Evolutionary conservation across 2,797 vertebrate genomes (phyloP), one percentile per base, ranked within the genome.

Genomic region (Falco cherrug): DNA sequence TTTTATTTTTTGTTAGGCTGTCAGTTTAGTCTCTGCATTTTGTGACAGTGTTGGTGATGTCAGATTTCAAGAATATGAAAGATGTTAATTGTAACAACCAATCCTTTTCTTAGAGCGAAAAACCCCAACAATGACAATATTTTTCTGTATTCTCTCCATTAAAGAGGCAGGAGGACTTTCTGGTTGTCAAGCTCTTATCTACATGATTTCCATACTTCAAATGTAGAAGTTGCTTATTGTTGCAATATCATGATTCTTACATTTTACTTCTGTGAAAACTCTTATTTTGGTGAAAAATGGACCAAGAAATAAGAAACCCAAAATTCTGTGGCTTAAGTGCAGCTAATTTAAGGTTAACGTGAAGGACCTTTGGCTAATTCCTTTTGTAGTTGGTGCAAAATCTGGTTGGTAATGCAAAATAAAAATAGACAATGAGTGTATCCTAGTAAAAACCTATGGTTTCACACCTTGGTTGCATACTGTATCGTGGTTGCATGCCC

Each of bases 101-200:
- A 6, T 22, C 4, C 0, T 5, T 41, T 54, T 31, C 14, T 21
- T 39, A 39, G 37, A 10, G 37, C 10, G 37, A 16, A 13, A 22
- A 9, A 12, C 21, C 28, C 37, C 37, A 45, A 2, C 1, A 1
- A 25, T 53, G 4, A 1, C 77, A 10, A 37, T 37, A 37, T 37
- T 85, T 48, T 80, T 64, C 35, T 77, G 2, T 45, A 15, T 74
- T 48, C 15, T 78, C 1, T 45, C 22, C 48, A 14, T 9, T 68
- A 35, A 82, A 67, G 29, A 25, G 0, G 0, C 17, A 71, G 17
- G 28, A 89, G 16, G 18, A 53, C 4, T 22, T 76, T 39, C 11
- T 83, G 19, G 5, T 69, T 83, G 68, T 53, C 47, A 45, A 35
- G 21, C 3, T 85, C 13, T 73, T 47, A 50, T 35, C 37, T 69